These are phyloP conservation scores for Portevinia maculata DNA, from an alignment of 2,888 invertebrate species.

Conservation along the genomic window DNA sequence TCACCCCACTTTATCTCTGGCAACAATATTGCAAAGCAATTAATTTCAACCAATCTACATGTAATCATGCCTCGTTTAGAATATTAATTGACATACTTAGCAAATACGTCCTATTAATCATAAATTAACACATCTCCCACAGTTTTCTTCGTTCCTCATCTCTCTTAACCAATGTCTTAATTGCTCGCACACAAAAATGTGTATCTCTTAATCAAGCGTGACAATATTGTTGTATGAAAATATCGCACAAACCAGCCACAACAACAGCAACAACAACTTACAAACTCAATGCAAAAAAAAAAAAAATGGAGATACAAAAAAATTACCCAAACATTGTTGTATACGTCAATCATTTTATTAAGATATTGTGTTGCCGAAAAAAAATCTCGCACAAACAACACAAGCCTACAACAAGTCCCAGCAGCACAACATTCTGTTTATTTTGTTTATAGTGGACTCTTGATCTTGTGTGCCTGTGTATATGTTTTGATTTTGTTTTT, in stretches of 20 bases:
- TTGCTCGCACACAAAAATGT: constrained; percentile 52
- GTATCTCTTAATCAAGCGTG: constrained; percentile 65
- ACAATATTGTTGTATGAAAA: constrained; percentile 62
- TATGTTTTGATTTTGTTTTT: constrained; percentile 14
- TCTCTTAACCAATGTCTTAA: constrained; percentile 49
- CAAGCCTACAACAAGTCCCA: constrained; percentile 23
- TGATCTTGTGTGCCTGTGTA: constrained; percentile 8
- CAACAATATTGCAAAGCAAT: constrained; percentile 33
- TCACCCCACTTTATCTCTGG: neutral
- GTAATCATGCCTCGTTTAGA: constrained; percentile 59
- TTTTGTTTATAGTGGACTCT: constrained; percentile 21
- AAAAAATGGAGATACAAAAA: constrained; percentile 23
- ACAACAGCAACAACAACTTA: constrained; percentile 2
- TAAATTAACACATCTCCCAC: constrained; percentile 72
- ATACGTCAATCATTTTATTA: constrained; percentile 77
- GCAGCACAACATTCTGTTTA: constrained; percentile 48
- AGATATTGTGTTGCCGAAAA: constrained; percentile 69
- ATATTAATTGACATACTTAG: constrained; percentile 69
- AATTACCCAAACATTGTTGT: constrained; percentile 61
- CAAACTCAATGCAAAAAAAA: constrained; percentile 58
- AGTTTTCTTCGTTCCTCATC: constrained; percentile 24
- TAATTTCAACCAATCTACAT: constrained; percentile 57
- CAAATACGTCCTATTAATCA: constrained; percentile 69
- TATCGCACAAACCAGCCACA: constrained; percentile 29
- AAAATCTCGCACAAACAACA: constrained; percentile 38